Evolutionary conservation across 2,888 invertebrate genomes (phyloP), one percentile per base, ranked within the genome.

Genomic region (Sialis lutaria): DNA sequence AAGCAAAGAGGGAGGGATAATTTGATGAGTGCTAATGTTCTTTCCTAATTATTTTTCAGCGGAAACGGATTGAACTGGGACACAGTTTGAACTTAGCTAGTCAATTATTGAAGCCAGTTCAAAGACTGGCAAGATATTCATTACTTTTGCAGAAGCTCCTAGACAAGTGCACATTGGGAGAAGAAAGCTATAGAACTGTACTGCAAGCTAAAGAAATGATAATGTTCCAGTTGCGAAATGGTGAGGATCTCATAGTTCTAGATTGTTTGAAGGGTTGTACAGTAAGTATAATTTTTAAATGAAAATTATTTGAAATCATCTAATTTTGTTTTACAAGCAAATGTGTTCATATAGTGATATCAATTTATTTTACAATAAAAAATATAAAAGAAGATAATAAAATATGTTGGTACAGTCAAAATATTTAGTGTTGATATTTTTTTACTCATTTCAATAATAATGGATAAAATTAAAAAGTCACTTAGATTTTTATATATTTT

Each of bases 51-150:
- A 22, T 7, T 13, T 31, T 31, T n/a, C 30, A 42, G 42, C 22
- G 34, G 12, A 47, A 47, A 42, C 42, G 37, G 12, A 12, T 22
- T 30, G n/a, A 8, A 32, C 39, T 47, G 5, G 37, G 37, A 9
- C 42, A 47, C 31, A 35, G 37, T 13, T 42, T 47, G 12, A 47
- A 47, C 42, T 42, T 47, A 35, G 33, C 47, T 31, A 47, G 47
- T 47, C 47, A 42, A 13, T 42, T 47, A 42, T 13, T 47, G 12
- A 42, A 47, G 34, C 47, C 47, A 6, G 42, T 47, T n/a, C 47
- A 47, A 31, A 31, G 47, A 31, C 32, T 47, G 37, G 37, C 42
- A 10, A 22, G 47, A 30, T 47, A 47, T 33, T 35, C 42, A n/a
- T 42, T 47, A 42, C 37, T 47, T 9, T 34, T 47, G 13, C 30